phyloP scores from a whole-genome alignment of 2,113 vertebrate species.

The Psophia crepitans region DNA sequence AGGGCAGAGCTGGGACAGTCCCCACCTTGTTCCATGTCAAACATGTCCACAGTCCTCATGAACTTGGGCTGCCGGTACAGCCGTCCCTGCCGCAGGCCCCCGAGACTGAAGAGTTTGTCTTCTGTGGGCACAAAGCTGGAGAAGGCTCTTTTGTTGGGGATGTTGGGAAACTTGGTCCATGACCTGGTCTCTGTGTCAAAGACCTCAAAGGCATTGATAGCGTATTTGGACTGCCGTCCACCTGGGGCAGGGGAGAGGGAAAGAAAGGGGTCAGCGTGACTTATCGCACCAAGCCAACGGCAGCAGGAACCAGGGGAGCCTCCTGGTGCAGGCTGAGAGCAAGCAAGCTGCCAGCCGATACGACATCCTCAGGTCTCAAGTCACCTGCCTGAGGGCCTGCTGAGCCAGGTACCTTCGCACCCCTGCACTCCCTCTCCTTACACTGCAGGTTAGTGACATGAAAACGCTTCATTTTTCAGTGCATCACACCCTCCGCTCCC shows the following conservation, averaged over 20 bases:
- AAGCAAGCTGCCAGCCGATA: rapidly evolving
- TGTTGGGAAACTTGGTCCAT: slow-evolving; percentile 87
- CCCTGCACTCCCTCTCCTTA: background rate
- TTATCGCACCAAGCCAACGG: background rate
- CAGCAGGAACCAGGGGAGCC: background rate
- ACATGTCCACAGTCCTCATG: slow-evolving; percentile 92
- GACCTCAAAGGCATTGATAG: slow-evolving; percentile 89
- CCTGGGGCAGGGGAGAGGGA: slow-evolving; percentile 68
- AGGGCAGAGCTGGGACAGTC: background rate
- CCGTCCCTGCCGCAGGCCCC: slow-evolving; percentile 90
- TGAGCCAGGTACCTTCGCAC: background rate
- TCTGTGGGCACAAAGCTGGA: slow-evolving; percentile 86
- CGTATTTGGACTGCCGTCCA: slow-evolving; percentile 91
- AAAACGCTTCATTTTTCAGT: background rate
- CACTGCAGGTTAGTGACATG: too few relatives aligned
- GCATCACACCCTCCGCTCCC: background rate
- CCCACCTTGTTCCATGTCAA: slow-evolving; percentile 90
- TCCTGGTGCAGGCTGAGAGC: background rate
- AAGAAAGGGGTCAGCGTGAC: background rate
- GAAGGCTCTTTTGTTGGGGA: slow-evolving; percentile 93
- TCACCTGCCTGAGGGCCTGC: background rate
- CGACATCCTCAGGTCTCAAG: background rate
- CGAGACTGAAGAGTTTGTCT: slow-evolving; percentile 86
- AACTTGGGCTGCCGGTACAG: slow-evolving; percentile 95
- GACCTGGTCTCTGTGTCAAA: slow-evolving; percentile 88